These are phyloP conservation scores for Candoia aspera DNA, from an alignment of 2,113 vertebrate species.

Conservation along the genomic window DNA sequence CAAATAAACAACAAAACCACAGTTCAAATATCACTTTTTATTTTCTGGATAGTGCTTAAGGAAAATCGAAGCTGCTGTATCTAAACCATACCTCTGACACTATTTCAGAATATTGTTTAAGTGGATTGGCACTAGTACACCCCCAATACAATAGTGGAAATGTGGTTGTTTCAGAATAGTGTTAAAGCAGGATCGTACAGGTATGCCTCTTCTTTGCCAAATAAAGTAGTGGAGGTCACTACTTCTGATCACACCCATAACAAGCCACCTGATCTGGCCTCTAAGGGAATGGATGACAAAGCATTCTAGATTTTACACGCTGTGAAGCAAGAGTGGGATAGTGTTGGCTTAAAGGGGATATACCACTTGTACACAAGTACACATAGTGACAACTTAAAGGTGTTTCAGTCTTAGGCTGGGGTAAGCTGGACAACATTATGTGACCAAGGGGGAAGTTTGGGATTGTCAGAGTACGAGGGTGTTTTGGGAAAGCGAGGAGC, in stretches of 20 bases:
- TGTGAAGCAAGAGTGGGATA: background rate
- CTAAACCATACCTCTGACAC: background rate
- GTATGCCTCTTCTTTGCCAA: background rate
- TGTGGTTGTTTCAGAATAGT: background rate
- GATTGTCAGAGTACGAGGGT: background rate
- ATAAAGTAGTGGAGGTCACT: background rate
- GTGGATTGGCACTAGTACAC: background rate
- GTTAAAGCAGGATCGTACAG: background rate
- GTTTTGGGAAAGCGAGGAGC: background rate
- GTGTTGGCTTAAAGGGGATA: background rate
- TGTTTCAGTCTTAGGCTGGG: background rate
- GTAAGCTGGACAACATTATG: background rate
- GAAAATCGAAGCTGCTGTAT: background rate
- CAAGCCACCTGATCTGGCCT: background rate
- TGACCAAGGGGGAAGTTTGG: background rate
- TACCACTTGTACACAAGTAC: background rate
- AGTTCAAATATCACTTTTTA: background rate
- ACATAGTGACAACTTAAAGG: background rate
- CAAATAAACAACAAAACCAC: background rate
- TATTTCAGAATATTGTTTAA: background rate
- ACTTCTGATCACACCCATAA: background rate
- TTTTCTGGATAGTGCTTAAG: background rate
- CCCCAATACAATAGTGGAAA: background rate
- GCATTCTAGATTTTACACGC: background rate
- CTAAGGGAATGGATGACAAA: background rate